These are phyloP conservation scores for Malacosoma neustria DNA, from an alignment of 2,888 invertebrate species.

Conservation along the genomic window DNA sequence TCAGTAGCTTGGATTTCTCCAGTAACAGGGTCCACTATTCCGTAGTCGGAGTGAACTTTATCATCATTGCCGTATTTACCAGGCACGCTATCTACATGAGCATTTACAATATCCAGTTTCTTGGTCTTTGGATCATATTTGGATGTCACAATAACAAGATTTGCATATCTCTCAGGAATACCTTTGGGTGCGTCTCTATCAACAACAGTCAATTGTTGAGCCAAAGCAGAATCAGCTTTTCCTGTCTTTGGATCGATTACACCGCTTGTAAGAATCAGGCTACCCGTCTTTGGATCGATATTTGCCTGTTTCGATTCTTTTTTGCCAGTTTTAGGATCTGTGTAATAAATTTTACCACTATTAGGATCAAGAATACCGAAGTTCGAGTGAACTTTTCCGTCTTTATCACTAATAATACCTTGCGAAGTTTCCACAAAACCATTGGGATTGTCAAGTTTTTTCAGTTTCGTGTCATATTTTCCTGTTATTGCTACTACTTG, in stretches of 20 bases:
- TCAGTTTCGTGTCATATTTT: conserved; percentile 75
- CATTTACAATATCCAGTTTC: conserved; percentile 67
- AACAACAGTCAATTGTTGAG: conserved; percentile 65
- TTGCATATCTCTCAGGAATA: conserved; percentile 58
- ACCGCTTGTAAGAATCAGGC: conserved; percentile 74
- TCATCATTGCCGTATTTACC: conserved; percentile 58
- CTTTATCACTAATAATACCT: conserved; percentile 79
- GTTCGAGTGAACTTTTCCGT: conserved; percentile 80
- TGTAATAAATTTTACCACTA: conserved; percentile 72
- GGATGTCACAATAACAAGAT: conserved; percentile 71
- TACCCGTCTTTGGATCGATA: conserved; percentile 71
- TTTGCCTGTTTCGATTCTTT: conserved; percentile 76
- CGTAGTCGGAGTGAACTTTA: conserved; percentile 74
- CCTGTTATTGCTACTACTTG: conserved; percentile 76
- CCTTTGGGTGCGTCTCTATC: conserved; percentile 61
- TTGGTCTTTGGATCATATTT: conserved; percentile 74
- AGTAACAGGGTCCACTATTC: conserved; percentile 71
- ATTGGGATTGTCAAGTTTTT: conserved; percentile 73
- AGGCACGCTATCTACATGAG: conserved; percentile 52
- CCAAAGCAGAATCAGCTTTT: conserved; percentile 78
- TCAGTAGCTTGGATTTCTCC: conserved; percentile 76
- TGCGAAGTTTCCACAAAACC: conserved; percentile 69
- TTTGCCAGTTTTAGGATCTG: conserved; percentile 76
- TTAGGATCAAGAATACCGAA: conserved; percentile 77
- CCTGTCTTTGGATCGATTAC: conserved; percentile 77